phyloP scores from a whole-genome alignment of 2,113 vertebrate genomes.

The Calypte anna region DNA sequence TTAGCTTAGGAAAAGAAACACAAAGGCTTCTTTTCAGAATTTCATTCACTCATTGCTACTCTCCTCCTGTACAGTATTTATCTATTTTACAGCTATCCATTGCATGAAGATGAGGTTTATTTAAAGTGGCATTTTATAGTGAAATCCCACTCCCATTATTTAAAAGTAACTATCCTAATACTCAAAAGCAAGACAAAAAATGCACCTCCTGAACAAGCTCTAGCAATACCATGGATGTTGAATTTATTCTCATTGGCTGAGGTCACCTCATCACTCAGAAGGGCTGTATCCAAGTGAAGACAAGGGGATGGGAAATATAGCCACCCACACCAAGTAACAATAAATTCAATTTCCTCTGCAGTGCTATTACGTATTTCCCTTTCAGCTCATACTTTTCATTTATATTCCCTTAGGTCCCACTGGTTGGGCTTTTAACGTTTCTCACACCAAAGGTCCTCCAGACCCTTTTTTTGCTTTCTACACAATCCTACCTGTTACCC shows the following conservation, averaged over 20 bases:
- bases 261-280: conserved; percentile 53
- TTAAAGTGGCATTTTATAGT: background rate
- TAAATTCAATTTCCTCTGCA: background rate
- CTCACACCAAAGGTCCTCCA: background rate
- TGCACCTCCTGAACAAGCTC: background rate
- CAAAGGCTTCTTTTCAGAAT: conserved; percentile 36
- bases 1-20: conserved; percentile 43
- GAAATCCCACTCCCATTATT: background rate
- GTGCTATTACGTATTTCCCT: background rate
- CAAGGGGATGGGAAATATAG: conserved; percentile 24
- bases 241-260: background rate
- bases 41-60: background rate
- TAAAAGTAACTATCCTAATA: background rate
- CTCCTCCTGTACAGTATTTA: background rate
- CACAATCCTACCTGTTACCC: background rate
- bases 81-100: background rate
- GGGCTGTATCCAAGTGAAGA: background rate
- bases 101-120: background rate
- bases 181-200: background rate
- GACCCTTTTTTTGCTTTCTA: background rate
- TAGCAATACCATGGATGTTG: background rate
- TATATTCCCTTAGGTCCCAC: background rate
- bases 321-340: conserved; percentile 17
- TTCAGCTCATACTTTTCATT: conserved; percentile 23
- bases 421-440: background rate